These are phyloP conservation scores for Enteromius unitaeniatus DNA, from an alignment of 2,797 vertebrate genomes.

Conservation along the genomic window DNA sequence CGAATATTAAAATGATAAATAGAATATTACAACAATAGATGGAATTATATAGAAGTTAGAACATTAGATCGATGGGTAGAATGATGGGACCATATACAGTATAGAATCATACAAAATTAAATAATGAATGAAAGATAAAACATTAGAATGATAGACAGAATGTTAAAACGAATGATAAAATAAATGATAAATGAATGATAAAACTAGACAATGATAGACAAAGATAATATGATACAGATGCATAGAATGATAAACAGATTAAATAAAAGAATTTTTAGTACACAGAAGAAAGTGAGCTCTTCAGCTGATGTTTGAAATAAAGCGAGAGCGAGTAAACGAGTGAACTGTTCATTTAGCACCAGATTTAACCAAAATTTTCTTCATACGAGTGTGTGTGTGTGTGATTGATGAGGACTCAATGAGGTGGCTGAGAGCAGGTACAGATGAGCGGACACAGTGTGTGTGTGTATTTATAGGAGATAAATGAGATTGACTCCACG, in stretches of 20 bases:
- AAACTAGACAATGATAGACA: background rate
- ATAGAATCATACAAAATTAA: background rate
- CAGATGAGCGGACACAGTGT: conserved; percentile 28
- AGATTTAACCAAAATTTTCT: background rate
- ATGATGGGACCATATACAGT: background rate
- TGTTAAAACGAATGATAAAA: background rate
- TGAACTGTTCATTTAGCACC: background rate
- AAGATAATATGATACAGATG: background rate
- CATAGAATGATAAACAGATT: background rate
- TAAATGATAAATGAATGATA: too few relatives aligned
- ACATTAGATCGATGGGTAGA: background rate
- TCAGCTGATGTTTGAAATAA: background rate
- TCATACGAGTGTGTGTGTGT: background rate
- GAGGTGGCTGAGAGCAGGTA: conserved; percentile 40
- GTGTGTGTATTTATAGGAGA: conserved; percentile 30
- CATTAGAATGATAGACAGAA: background rate
- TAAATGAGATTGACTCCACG: conserved; percentile 30
- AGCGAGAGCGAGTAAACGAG: background rate
- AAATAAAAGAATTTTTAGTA: too few relatives aligned
- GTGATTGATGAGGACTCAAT: conserved; percentile 48
- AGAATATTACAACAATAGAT: background rate
- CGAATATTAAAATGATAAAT: too few relatives aligned
- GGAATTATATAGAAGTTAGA: background rate
- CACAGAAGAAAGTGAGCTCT: background rate
- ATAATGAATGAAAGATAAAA: background rate